Conservation (phyloP, 92 coral and sea anemone species). For the Palythoa heliodiscus region DNA sequence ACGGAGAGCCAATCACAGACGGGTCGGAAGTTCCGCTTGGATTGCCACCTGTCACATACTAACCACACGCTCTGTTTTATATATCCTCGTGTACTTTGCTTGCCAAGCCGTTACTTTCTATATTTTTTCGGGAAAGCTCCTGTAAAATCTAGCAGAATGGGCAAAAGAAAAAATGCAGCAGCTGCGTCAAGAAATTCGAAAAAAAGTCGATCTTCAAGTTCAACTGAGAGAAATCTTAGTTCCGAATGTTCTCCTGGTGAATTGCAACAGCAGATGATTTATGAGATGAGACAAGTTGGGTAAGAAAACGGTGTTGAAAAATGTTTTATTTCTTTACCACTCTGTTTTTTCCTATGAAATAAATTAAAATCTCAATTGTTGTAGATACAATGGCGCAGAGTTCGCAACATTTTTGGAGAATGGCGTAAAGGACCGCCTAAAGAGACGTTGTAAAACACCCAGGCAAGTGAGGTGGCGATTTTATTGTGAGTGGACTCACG, state of each 20-base stretch:
- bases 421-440: constrained; percentile 29
- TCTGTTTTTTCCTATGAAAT: not conserved
- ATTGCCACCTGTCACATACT: constrained; percentile 3
- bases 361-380: not conserved
- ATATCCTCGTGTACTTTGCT: not conserved
- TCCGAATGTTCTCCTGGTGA: not conserved
- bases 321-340: not conserved
- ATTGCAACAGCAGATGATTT: not conserved
- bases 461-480: constrained; percentile 42
- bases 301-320: constrained; percentile 22
- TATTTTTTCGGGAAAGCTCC: not conserved
- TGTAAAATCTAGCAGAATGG: not conserved
- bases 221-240: not conserved
- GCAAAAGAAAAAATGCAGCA: constrained; percentile 25
- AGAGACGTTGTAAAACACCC: constrained; percentile 35
- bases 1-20: no score
- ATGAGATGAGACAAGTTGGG: constrained; percentile 21
- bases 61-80: not conserved
- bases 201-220: not conserved
- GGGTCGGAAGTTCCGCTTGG: not conserved
- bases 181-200: not conserved
- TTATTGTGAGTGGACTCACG: constrained; percentile 58
- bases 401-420: constrained; percentile 37
- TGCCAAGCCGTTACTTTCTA: not conserved
- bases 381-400: constrained; percentile 42